Evolutionary conservation across 64 coral and sea anemone genomes (phyloP).

Genomic region (Dendronephthya gigantea): DNA sequence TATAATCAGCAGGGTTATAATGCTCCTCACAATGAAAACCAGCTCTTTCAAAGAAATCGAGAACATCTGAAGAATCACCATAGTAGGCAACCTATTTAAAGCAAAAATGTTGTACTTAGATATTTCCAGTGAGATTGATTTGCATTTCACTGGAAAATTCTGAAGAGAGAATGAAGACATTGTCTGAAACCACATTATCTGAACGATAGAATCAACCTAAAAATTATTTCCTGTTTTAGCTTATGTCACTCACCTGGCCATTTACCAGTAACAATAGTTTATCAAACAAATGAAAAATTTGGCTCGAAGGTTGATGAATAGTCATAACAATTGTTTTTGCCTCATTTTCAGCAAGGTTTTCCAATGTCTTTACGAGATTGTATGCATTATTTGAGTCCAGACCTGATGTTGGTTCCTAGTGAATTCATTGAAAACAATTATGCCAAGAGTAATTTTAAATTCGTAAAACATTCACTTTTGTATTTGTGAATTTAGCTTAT

Average conservation of each 20-base stretch:
- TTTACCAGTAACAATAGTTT: slow-evolving; percentile 59
- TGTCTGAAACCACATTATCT: neutral
- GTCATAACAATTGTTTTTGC: slow-evolving; percentile 72
- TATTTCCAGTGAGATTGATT: no score
- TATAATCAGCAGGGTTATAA: neutral
- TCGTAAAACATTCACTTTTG: no score
- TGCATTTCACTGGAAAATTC: neutral
- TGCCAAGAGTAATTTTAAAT: no score
- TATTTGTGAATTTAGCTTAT: no score
- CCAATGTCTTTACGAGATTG: slow-evolving; percentile 62
- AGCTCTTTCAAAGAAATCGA: slow-evolving; percentile 1
- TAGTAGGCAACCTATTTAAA: neutral
- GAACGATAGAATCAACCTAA: no score
- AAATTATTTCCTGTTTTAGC: no score
- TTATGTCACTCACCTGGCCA: slow-evolving; percentile 68
- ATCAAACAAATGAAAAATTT: slow-evolving; percentile 87
- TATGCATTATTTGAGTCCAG: slow-evolving; percentile 75
- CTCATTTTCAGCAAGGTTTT: slow-evolving; percentile 45
- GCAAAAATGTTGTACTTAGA: neutral
- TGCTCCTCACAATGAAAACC: neutral
- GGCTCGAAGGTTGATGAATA: slow-evolving; percentile 86
- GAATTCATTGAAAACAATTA: neutral
- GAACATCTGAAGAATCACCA: slow-evolving; percentile 5
- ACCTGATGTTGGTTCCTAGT: slow-evolving; percentile 78
- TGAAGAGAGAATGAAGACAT: neutral